Evolutionary conservation across 1,140 invertebrate species (phyloP), one percentile per base, ranked within the genome.

Genomic region (Marisa cornuarietis): DNA sequence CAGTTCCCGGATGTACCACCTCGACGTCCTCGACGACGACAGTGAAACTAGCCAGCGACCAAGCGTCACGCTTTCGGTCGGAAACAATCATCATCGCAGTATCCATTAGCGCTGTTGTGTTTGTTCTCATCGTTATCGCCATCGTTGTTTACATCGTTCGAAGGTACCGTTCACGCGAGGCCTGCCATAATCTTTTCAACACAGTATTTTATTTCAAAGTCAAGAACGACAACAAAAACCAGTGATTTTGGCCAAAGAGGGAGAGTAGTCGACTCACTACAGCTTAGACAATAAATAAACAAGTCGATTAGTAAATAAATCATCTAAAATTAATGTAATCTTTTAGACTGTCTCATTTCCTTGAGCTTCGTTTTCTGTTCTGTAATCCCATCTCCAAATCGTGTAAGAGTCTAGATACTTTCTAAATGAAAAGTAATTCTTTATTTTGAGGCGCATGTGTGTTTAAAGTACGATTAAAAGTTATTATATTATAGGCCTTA

Each of bases 51-150:
- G 54, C 11, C 54, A 58, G 54, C 26, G 76, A 77, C 20, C 26
- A 26, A n/a, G 42, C 63, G 9, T 22, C 11, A 24, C 62, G 76
- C 0, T 77, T 77, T 49, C 51, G 68, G 49, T 26, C 31, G 14
- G 76, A 77, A 65, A 77, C 76, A 20, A 52, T 31, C 18, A 77
- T 77, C 76, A 77, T 77, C 11, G 76, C 63, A n/a, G 76, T 51
- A 14, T 77, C 76, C 18, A 51, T 77, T 24, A 51, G 63, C n/a
- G 65, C 76, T 51, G 76, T 77, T 20, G 14, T 77, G 7, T 49
- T 77, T n/a, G 18, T 77, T 4, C 65, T 77, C 26, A 31, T 62
- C 20, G 52, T 69, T 26, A 52, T 77, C 14, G 76, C 62, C 18
- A n/a, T 77, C 8, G 20, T 42, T 16, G 76, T 54, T 51, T 76